These are phyloP conservation scores for Atopsyche davidsoni DNA, from an alignment of 1,140 invertebrate species.

Conservation along the genomic window DNA sequence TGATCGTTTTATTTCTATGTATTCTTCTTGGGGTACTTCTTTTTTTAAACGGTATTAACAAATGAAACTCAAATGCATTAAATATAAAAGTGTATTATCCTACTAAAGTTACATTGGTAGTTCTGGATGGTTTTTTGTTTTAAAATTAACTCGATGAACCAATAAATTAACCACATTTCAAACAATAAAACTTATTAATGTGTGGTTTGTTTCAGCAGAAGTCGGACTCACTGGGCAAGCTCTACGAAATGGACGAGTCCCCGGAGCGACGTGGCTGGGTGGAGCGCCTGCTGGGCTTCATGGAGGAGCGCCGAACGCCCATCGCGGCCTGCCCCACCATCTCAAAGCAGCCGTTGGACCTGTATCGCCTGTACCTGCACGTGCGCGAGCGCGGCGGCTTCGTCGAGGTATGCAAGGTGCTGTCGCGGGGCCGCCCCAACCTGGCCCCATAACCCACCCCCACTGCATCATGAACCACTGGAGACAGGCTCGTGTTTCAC, in stretches of 20 bases:
- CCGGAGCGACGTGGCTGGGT: slow-evolving; percentile 86
- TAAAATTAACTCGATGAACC: no score
- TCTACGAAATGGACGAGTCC: slow-evolving; percentile 96
- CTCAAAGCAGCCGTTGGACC: slow-evolving; percentile 95
- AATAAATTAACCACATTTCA: no score
- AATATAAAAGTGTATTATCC: no score
- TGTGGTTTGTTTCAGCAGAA: slow-evolving; percentile 54
- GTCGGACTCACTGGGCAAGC: slow-evolving; percentile 83
- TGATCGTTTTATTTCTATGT: no score
- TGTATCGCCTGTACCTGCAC: slow-evolving; percentile 90
- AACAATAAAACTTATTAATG: not conserved
- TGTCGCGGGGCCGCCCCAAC: slow-evolving; percentile 41
- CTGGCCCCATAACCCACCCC: not conserved
- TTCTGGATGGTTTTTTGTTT: no score
- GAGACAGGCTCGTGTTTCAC: not conserved
- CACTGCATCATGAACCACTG: not conserved
- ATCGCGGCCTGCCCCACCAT: slow-evolving; percentile 94
- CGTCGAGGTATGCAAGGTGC: slow-evolving; percentile 86
- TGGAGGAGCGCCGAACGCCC: slow-evolving; percentile 88
- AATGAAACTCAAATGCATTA: no score
- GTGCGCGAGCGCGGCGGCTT: slow-evolving; percentile 96
- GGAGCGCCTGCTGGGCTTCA: slow-evolving; percentile 86
- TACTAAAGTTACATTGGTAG: no score
- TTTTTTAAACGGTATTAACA: no score
- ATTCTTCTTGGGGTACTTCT: no score